A percentile compares a stretch with the other conserved stretches of the same genome.
Conservation (phyloP, 1,140 invertebrate genomes). For the Eciton burchellii region DNA sequence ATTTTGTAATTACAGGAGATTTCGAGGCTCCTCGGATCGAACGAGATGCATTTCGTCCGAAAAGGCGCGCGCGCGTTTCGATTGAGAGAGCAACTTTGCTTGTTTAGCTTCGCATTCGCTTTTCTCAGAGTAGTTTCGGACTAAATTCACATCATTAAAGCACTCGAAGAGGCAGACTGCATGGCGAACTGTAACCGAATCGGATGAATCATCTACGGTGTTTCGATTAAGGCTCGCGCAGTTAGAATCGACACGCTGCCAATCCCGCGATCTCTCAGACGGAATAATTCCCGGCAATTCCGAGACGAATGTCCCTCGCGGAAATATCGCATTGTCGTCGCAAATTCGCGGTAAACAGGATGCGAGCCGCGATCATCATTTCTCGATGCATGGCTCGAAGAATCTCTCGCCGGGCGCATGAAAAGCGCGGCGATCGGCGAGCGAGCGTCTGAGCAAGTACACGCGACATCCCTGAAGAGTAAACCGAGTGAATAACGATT, state of each 20-base stretch:
- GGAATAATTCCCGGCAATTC: too few relatives aligned
- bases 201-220: too few relatives aligned
- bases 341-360: constrained; percentile 10
- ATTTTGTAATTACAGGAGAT: constrained; percentile 45
- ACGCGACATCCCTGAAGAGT: constrained; percentile 70
- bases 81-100: too few relatives aligned
- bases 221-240: too few relatives aligned
- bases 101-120: too few relatives aligned
- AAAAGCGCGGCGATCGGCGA: constrained; percentile 42
- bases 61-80: background rate
- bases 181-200: too few relatives aligned
- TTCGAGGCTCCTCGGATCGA: background rate
- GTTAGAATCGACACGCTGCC: background rate
- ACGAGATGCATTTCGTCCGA: constrained; percentile 3
- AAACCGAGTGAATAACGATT: constrained; percentile 76
- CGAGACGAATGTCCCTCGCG: background rate
- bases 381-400: constrained; percentile 24
- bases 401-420: constrained; percentile 38
- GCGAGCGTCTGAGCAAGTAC: constrained; percentile 54
- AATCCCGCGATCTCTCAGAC: too few relatives aligned
- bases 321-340: constrained; percentile 8
- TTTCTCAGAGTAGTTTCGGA: too few relatives aligned
- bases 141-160: background rate
- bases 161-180: background rate
- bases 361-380: constrained; percentile 46